Conservation (phyloP, 2,888 invertebrate genomes). For the Erebia ligea region DNA sequence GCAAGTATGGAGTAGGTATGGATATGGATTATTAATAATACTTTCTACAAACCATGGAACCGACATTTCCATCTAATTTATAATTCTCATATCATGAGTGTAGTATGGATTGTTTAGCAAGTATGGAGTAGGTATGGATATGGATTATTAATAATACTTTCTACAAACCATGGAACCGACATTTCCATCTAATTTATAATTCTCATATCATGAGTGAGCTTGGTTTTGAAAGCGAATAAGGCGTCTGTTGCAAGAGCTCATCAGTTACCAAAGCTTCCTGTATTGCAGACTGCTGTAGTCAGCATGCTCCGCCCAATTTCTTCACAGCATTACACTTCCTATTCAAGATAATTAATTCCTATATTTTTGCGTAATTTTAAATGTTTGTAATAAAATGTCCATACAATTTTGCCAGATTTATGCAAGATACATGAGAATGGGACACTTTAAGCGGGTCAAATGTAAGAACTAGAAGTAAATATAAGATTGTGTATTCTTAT, state of each 20-base stretch:
- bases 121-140: too few relatives aligned
- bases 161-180: neutral
- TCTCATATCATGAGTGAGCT: slow-evolving; percentile 15
- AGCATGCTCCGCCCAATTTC: slow-evolving; percentile 60
- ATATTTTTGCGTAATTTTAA: neutral
- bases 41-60: neutral
- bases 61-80: slow-evolving; percentile 4
- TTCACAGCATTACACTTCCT: slow-evolving; percentile 47
- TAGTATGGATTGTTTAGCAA: too few relatives aligned
- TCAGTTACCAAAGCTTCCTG: slow-evolving; percentile 68
- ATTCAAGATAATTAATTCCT: too few relatives aligned
- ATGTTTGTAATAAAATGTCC: too few relatives aligned
- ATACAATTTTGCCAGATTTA: too few relatives aligned
- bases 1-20: too few relatives aligned
- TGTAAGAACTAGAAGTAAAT: too few relatives aligned
- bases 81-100: slow-evolving; percentile 17
- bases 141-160: too few relatives aligned
- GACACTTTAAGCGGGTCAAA: too few relatives aligned
- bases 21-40: too few relatives aligned
- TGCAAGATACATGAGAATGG: too few relatives aligned
- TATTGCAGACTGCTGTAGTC: slow-evolving; percentile 54
- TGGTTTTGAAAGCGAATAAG: slow-evolving; percentile 32
- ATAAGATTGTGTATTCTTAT: too few relatives aligned
- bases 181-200: slow-evolving; percentile 5
- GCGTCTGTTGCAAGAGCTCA: slow-evolving; percentile 60